phyloP scores from a whole-genome alignment of 64 coral and sea anemone species.

The Porites australiensis region DNA sequence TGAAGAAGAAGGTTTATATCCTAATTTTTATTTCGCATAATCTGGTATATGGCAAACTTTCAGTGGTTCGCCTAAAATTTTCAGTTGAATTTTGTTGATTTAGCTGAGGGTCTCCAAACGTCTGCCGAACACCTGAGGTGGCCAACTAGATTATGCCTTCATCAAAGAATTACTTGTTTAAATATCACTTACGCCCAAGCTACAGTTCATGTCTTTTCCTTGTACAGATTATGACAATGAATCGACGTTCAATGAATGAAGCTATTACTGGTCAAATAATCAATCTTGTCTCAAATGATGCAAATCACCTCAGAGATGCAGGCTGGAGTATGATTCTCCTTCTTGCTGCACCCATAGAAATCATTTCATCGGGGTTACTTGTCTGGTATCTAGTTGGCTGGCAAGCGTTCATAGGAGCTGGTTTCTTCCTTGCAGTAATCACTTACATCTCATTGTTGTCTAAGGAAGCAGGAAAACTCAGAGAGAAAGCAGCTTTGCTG shows the following conservation, averaged over 20 bases:
- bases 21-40: no score
- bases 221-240: constrained; percentile 22
- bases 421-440: constrained; percentile 34
- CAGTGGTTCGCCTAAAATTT: no score
- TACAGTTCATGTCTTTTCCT: background rate
- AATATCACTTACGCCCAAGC: no score
- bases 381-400: constrained; percentile 64
- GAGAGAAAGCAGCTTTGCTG: constrained; percentile 8
- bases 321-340: constrained; percentile 28
- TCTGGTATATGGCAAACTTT: no score
- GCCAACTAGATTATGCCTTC: no score
- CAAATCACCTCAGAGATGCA: background rate
- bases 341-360: constrained; percentile 32
- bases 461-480: constrained; percentile 22
- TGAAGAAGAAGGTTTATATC: no score
- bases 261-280: constrained; percentile 39
- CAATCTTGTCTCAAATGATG: constrained; percentile 62
- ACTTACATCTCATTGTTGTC: constrained; percentile 23
- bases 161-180: no score
- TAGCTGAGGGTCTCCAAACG: no score
- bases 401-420: constrained; percentile 52
- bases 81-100: no score
- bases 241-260: constrained; percentile 27
- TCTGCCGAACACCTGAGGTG: no score
- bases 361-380: constrained; percentile 16